phyloP scores from a whole-genome alignment of 2,888 invertebrate species.

The Drosophila rellima region DNA sequence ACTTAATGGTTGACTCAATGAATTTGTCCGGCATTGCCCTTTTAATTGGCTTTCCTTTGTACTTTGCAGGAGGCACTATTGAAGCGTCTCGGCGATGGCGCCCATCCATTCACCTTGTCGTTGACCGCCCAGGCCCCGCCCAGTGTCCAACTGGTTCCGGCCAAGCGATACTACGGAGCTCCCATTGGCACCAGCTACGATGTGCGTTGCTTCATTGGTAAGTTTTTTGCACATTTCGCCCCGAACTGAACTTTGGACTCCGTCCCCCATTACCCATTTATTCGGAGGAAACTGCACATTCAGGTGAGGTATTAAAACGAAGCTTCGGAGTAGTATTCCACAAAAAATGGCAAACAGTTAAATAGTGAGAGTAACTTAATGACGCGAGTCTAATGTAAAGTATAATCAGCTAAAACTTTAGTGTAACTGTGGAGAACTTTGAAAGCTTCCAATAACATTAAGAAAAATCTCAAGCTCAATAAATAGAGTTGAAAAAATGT shows the following conservation, averaged over 20 bases:
- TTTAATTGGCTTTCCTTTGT: constrained; percentile 8
- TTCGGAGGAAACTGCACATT: constrained; percentile 22
- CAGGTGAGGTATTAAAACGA: constrained; percentile 23
- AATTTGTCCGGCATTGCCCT: neutral
- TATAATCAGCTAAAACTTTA: neutral
- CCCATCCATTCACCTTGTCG: constrained; percentile 93
- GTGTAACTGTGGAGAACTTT: neutral
- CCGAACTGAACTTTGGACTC: neutral
- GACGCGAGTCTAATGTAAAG: neutral
- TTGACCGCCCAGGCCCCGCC: constrained; percentile 95
- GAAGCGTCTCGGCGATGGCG: constrained; percentile 91
- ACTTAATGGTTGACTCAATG: constrained; percentile 6
- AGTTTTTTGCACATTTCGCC: constrained; percentile 80
- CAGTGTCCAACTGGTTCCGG: constrained; percentile 95
- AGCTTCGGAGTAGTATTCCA: neutral
- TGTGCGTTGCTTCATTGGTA: constrained; percentile 94
- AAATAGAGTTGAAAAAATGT: neutral
- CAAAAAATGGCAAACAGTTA: constrained; percentile 6
- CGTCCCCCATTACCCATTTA: constrained; percentile 10
- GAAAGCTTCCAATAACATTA: neutral
- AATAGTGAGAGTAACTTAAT: neutral
- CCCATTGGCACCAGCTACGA: constrained; percentile 97
- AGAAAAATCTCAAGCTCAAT: neutral
- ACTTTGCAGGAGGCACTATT: constrained; percentile 91
- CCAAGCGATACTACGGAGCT: constrained; percentile 95